A percentile compares a stretch with the other conserved stretches of the same genome.
These are phyloP conservation scores for Synergus itoensis DNA, from an alignment of 2,888 invertebrate species.

Conservation along the genomic window DNA sequence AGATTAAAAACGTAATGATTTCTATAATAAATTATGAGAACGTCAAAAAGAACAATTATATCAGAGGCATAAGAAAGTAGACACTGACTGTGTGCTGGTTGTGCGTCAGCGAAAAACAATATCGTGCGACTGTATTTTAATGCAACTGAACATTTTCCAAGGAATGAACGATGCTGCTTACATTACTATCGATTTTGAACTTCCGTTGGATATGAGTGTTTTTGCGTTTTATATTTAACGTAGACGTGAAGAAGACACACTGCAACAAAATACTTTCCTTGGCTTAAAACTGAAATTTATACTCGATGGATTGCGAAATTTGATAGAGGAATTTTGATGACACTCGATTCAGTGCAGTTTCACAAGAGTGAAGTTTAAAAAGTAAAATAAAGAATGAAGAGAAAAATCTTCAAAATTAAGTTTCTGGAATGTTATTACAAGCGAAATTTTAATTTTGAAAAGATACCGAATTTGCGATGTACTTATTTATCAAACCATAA, in stretches of 20 bases:
- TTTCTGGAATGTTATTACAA: no score
- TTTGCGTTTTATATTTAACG: neutral
- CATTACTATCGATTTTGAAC: conserved; percentile 15
- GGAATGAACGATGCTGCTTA: neutral
- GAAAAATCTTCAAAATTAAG: no score
- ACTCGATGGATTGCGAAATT: conserved; percentile 1
- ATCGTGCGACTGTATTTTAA: conserved; percentile 25
- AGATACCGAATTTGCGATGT: no score
- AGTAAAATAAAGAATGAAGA: no score
- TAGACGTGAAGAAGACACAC: neutral
- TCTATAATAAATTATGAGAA: neutral
- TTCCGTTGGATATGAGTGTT: neutral
- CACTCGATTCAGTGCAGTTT: neutral
- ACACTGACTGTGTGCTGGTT: neutral
- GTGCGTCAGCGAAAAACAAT: conserved; percentile 30
- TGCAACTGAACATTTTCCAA: conserved; percentile 22
- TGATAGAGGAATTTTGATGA: conserved; percentile 26
- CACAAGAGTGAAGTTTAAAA: neutral
- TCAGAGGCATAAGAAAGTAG: neutral
- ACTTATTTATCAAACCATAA: no score
- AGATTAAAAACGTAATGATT: no score
- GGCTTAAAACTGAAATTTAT: neutral
- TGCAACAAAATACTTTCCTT: neutral
- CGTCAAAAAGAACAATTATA: neutral
- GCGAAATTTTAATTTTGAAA: no score